These are phyloP conservation scores for Thunnus albacares DNA, from an alignment of 2,797 vertebrate species.

Conservation along the genomic window DNA sequence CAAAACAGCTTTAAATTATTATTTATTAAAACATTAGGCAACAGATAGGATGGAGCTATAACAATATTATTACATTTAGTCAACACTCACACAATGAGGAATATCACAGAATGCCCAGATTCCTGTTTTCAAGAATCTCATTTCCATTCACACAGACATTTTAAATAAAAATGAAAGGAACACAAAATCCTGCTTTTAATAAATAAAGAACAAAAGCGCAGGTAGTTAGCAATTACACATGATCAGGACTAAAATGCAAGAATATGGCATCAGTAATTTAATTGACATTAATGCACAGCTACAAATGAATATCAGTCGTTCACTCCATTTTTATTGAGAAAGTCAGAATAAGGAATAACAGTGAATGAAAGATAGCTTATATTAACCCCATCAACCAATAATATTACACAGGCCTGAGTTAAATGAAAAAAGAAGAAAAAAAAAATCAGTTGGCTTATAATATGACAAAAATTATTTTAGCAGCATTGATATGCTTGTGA, in stretches of 20 bases:
- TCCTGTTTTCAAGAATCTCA: conserved; percentile 10
- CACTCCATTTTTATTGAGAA: conserved; percentile 20
- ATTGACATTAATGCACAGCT: conserved; percentile 29
- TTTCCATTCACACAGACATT: conserved; percentile 15
- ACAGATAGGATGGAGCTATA: conserved; percentile 25
- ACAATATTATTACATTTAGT: conserved; percentile 16
- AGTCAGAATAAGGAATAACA: conserved; percentile 20
- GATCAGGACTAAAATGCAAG: conserved; percentile 5
- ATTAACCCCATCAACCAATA: conserved; percentile 35
- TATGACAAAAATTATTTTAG: conserved; percentile 41
- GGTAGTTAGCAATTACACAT: conserved; percentile 5
- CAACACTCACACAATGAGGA: conserved; percentile 26
- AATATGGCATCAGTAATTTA: conserved; percentile 24
- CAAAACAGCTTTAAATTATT: conserved; percentile 11
- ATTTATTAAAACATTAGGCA: conserved; percentile 48
- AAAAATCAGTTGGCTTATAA: conserved; percentile 18
- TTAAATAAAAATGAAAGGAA: conserved; percentile 16
- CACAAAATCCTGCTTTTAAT: conserved; percentile 39
- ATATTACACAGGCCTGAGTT: conserved; percentile 43
- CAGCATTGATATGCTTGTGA: conserved; percentile 41
- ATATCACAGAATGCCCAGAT: conserved; percentile 26
- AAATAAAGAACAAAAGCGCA: conserved; percentile 41
- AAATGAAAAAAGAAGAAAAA: conserved; percentile 6
- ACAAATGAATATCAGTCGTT: conserved; percentile 29
- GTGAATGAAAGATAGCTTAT: conserved; percentile 44